phyloP scores from a whole-genome alignment of 2,113 vertebrate genomes.

The Haliaeetus leucogaster region DNA sequence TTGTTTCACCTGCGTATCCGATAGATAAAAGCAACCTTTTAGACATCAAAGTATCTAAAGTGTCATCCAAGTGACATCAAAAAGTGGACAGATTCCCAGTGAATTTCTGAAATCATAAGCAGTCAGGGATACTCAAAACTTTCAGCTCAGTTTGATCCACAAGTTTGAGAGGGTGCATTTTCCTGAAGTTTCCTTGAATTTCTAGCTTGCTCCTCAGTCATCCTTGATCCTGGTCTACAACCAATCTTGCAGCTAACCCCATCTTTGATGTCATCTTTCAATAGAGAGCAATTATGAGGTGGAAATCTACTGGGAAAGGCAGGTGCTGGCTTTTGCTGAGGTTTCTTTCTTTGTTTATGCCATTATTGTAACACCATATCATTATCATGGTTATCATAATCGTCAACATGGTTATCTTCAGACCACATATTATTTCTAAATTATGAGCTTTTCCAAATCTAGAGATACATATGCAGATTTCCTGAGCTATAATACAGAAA shows the following conservation, averaged over 20 bases:
- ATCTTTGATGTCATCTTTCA: not conserved
- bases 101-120: not conserved
- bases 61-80: not conserved
- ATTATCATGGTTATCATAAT: not conserved
- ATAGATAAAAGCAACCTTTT: not conserved
- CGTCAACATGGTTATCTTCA: not conserved
- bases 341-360: not conserved
- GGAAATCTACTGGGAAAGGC: not conserved
- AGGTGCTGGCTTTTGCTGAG: constrained; percentile 11
- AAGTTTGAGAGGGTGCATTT: not conserved
- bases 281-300: not conserved
- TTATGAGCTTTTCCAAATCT: not conserved
- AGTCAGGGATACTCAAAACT: not conserved
- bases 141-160: not conserved
- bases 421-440: not conserved
- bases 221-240: not conserved
- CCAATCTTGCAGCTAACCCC: not conserved
- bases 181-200: not conserved
- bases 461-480: not conserved
- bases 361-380: not conserved
- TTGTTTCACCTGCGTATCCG: not conserved
- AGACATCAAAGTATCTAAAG: not conserved
- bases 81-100: not conserved
- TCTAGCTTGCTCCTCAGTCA: not conserved
- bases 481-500: not conserved